Evolutionary conservation across 2,113 vertebrate species (phyloP), one percentile per base, ranked within the genome.

Genomic region (Podiceps cristatus): DNA sequence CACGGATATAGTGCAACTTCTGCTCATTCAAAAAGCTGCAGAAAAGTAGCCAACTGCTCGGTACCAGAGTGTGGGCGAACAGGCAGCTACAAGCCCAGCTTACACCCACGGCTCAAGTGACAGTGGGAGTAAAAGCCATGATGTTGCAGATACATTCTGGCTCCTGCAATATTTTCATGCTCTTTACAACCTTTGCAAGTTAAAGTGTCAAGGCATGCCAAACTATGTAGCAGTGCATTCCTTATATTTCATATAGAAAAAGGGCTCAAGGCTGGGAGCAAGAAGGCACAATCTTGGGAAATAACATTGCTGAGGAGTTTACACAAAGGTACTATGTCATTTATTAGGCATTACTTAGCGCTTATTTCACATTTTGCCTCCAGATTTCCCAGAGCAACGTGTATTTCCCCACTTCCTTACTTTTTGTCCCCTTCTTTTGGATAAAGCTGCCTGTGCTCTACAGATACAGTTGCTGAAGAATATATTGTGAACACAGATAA

Each of bases 271-370:
- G 88, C 94, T 90, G 69, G 86, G 94, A 96, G 88, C 88, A 79
- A 96, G 93, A 96, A 97, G 95, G 94, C 97, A 97, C 95, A 96
- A 96, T 95, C 50, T 77, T 77, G 87, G 85, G 78, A 96, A 89
- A 88, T 86, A 93, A 96, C 89, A 96, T 93, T 83, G 92, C 75
- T 97, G 93, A 92, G 91, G 88, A 92, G 72, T 59, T 91, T 87
- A 95, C 88, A 95, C 87, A 86, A 82, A 79, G 85, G 75, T 84
- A 95, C 53, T 86, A 24, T 92, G 86, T 92, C 96, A 93, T 96
- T 97, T 93, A 95, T 96, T 96, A 96, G 91, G 87, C 86, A 83
- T 96, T 86, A 89, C 90, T 94, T 76, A 94, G 86, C 92, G 94
- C 91, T 97, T 95, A 50, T 29, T 88, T 97, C 91, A 93, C 94